phyloP scores from a whole-genome alignment of 2,113 vertebrate species.

The Tichodroma muraria region DNA sequence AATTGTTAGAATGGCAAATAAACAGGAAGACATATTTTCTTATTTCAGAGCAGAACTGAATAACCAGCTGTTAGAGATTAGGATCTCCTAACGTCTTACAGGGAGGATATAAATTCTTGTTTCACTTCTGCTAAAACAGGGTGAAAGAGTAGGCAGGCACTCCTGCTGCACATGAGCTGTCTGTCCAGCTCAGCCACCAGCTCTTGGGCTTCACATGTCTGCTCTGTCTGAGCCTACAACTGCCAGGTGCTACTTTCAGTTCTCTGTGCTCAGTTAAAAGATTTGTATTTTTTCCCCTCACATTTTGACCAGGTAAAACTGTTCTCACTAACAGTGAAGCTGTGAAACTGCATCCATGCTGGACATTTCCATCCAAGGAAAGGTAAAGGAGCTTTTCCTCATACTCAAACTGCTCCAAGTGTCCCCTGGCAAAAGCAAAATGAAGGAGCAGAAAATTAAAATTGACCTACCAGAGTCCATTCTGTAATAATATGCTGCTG shows the following conservation, averaged over 20 bases:
- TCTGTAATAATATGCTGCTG: accelerated
- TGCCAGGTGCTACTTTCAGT: not conserved
- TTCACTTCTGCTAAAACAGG: not conserved
- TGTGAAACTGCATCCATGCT: not conserved
- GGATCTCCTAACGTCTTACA: not conserved
- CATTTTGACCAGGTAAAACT: not conserved
- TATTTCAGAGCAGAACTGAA: not conserved
- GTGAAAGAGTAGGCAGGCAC: not conserved
- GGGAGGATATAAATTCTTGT: not conserved
- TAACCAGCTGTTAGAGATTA: not conserved
- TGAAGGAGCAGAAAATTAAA: not conserved
- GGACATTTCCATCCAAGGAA: not conserved
- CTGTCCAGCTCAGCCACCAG: not conserved
- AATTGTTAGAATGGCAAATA: not conserved
- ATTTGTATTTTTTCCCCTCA: not conserved
- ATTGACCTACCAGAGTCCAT: not conserved
- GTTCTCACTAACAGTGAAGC: not conserved
- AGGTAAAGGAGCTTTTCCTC: not conserved
- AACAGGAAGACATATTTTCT: not conserved
- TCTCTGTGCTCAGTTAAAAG: not conserved
- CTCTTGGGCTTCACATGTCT: not conserved
- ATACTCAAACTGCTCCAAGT: not conserved
- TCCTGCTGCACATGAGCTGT: not conserved
- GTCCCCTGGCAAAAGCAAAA: not conserved
- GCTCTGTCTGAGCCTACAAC: accelerated